Evolutionary conservation across 1,140 invertebrate genomes (phyloP).

Genomic region (Chironomus striatipennis): DNA sequence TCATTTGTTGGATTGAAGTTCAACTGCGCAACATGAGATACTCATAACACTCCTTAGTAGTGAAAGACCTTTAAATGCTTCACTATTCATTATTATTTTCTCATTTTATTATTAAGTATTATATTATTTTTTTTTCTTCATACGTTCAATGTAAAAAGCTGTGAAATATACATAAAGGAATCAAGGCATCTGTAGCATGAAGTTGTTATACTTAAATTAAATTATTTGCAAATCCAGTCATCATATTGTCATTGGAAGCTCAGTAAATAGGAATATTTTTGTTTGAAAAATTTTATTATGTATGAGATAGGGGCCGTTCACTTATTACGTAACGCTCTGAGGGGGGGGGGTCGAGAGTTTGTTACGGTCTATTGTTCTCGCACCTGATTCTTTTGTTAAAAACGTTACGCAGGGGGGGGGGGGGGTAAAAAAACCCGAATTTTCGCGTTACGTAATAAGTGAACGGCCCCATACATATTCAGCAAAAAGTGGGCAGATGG

Average conservation of each 20-base stretch:
- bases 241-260: neutral
- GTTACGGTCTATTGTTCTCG: too few species aligned
- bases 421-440: too few species aligned
- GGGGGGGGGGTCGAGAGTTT: too few species aligned
- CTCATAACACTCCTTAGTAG: neutral
- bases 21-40: neutral
- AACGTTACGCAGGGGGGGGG: too few species aligned
- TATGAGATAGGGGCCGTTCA: too few species aligned
- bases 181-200: neutral
- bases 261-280: neutral
- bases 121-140: too few species aligned
- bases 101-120: neutral
- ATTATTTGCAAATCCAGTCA: conserved; percentile 9
- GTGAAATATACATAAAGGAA: neutral
- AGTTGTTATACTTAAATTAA: neutral
- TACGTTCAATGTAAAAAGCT: neutral
- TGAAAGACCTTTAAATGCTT: conserved; percentile 7
- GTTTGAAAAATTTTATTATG: neutral
- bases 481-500: neutral
- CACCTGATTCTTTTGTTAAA: too few species aligned
- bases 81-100: conserved; percentile 10
- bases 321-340: too few species aligned
- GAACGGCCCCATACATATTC: too few species aligned
- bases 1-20: neutral
- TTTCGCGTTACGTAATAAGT: too few species aligned